Evolutionary conservation across 2,113 vertebrate genomes (phyloP).

Genomic region (Dendrocopos noguchii): DNA sequence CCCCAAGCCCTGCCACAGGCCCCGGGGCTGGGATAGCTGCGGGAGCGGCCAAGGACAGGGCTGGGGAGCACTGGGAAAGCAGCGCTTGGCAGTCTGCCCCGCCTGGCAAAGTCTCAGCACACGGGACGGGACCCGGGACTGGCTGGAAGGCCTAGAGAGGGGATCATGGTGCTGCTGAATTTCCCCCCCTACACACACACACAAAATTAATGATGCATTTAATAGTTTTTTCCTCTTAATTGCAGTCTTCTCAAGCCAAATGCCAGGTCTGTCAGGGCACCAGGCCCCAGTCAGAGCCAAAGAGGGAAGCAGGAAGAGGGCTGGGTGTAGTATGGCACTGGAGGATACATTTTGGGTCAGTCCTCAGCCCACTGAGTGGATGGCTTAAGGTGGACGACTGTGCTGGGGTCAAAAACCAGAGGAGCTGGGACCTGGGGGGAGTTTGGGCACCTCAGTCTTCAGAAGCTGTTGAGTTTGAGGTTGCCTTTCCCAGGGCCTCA

Average conservation of each 20-base stretch:
- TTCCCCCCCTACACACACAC: too few species aligned
- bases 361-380: accelerated
- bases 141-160: accelerated
- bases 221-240: neutral
- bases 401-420: neutral
- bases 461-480: accelerated
- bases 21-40: neutral
- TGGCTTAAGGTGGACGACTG: too few species aligned
- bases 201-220: accelerated
- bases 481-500: neutral
- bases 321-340: neutral
- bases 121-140: accelerated
- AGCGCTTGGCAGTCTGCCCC: too few species aligned
- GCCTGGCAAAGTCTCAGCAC: accelerated
- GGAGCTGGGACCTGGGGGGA: accelerated
- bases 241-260: neutral
- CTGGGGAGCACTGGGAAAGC: neutral
- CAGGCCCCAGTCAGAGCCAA: neutral
- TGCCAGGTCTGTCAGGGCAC: accelerated
- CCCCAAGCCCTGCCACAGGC: neutral
- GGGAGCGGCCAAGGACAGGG: neutral
- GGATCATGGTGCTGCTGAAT: accelerated
- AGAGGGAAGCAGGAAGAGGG: neutral
- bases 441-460: neutral
- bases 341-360: accelerated